These are phyloP conservation scores for Petrophora chlorosata DNA, from an alignment of 2,888 invertebrate species.

Conservation along the genomic window DNA sequence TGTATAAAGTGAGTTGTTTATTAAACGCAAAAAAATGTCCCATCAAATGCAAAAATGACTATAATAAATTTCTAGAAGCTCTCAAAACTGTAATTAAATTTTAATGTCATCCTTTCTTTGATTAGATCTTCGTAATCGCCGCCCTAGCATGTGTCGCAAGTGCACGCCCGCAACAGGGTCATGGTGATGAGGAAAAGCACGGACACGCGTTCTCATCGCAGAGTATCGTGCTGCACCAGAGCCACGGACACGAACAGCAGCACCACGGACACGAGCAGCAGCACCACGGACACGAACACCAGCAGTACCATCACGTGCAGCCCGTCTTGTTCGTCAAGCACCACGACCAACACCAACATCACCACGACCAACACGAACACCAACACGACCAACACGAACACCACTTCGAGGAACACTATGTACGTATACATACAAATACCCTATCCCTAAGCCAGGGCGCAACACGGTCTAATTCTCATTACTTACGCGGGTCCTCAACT, in stretches of 20 bases:
- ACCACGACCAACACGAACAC: conserved; percentile 13
- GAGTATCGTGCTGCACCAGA: conserved; percentile 51
- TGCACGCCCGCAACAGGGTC: conserved; percentile 42
- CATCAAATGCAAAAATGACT: too few relatives aligned
- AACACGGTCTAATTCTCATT: neutral
- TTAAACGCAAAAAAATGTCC: too few relatives aligned
- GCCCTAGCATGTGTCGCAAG: conserved; percentile 36
- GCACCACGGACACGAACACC: conserved; percentile 8
- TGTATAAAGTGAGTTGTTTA: too few relatives aligned
- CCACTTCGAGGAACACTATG: conserved; percentile 22
- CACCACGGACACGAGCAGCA: too few relatives aligned
- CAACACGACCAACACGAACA: conserved; percentile 13
- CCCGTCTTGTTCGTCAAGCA: conserved; percentile 6
- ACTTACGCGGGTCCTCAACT: conserved; percentile 3
- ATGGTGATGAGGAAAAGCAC: conserved; percentile 30
- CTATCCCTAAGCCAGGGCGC: neutral
- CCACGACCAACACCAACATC: conserved; percentile 4
- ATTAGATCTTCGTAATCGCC: conserved; percentile 42
- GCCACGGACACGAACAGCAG: conserved; percentile 3
- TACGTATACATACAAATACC: conserved; percentile 10
- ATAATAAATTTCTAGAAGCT: too few relatives aligned
- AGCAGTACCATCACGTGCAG: conserved; percentile 8
- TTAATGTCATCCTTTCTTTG: too few relatives aligned
- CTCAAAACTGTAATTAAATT: too few relatives aligned
- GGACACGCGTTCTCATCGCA: conserved; percentile 49